These are phyloP conservation scores for Nasonia oneida DNA, from an alignment of 2,888 invertebrate genomes.

Conservation along the genomic window DNA sequence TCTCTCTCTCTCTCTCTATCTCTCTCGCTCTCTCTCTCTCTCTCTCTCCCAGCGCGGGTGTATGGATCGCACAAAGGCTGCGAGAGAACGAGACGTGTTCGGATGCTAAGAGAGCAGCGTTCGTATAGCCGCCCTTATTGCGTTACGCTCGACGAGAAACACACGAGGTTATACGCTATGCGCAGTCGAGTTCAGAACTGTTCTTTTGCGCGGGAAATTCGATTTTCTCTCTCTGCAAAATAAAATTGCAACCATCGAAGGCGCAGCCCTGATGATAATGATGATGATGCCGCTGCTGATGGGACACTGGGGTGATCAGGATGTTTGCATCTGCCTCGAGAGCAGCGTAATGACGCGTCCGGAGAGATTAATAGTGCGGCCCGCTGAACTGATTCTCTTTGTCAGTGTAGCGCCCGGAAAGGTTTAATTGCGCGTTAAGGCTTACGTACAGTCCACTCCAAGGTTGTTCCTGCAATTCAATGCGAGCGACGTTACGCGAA, in stretches of 20 bases:
- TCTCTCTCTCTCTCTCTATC: too few relatives aligned
- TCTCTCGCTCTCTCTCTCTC: too few relatives aligned
- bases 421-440: constrained; percentile 34
- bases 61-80: not conserved
- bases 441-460: not conserved
- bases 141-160: constrained; percentile 6
- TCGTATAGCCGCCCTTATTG: not conserved
- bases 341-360: constrained; percentile 16
- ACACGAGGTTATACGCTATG: not conserved
- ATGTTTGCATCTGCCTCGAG: constrained; percentile 22
- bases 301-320: not conserved
- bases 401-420: constrained; percentile 5
- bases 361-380: constrained; percentile 40
- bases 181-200: not conserved
- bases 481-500: too few relatives aligned
- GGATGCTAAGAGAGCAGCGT: not conserved
- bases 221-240: not conserved
- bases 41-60: not conserved
- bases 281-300: not conserved
- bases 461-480: not conserved
- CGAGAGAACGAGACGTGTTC: not conserved
- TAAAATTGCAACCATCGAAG: not conserved
- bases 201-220: not conserved
- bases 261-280: not conserved
- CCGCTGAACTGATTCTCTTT: constrained; percentile 15